Evolutionary conservation across 35 echinoderm and acorn worm species (phyloP).

Genomic region (Apostichopus japonicus): DNA sequence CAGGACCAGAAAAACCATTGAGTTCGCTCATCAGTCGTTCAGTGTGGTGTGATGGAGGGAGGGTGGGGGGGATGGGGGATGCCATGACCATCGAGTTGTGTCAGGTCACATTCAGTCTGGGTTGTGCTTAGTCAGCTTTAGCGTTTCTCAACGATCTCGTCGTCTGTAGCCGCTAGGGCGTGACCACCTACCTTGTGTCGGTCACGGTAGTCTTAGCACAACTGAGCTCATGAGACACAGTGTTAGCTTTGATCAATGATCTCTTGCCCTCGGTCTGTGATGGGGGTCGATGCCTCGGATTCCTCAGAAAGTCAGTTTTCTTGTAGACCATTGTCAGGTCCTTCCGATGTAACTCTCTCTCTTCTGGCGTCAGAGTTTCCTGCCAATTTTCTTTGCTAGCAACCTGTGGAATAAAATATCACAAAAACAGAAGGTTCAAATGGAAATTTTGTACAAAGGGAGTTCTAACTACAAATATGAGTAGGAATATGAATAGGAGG

Average conservation of each 20-base stretch:
- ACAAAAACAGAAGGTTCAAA: neutral
- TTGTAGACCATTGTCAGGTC: slow-evolving; percentile 89
- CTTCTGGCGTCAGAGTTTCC: slow-evolving; percentile 70
- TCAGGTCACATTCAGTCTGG: too few relatives aligned
- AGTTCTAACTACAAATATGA: too few relatives aligned
- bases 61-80: too few relatives aligned
- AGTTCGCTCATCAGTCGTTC: too few relatives aligned
- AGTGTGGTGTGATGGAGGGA: too few relatives aligned
- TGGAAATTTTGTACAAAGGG: neutral
- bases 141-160: too few relatives aligned
- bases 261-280: slow-evolving; percentile 70
- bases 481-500: too few relatives aligned
- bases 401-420: neutral
- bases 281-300: slow-evolving; percentile 89
- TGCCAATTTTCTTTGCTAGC: slow-evolving; percentile 69
- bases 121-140: too few relatives aligned
- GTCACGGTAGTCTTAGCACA: slow-evolving; percentile 91
- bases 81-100: too few relatives aligned
- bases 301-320: slow-evolving; percentile 91
- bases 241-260: slow-evolving; percentile 86
- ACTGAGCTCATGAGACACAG: slow-evolving; percentile 78
- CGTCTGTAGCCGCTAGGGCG: too few relatives aligned
- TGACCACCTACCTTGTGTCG: slow-evolving; percentile 65
- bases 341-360: slow-evolving; percentile 77
- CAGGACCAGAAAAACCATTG: too few relatives aligned